phyloP scores from a whole-genome alignment of 1,140 invertebrate genomes.

The Schlechtendalia chinensis region DNA sequence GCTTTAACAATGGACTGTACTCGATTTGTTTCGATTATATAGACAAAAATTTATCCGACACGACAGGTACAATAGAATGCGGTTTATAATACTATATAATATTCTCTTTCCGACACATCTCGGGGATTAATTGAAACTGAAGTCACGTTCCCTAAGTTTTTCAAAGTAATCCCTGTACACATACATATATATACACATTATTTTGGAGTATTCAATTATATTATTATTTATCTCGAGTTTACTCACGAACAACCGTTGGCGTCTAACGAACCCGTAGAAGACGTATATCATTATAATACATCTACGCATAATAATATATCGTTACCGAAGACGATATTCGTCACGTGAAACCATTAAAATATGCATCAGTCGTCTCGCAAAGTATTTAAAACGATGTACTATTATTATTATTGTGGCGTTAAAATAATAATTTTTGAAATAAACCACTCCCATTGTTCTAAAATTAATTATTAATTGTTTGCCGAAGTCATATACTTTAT shows the following conservation, averaged over 20 bases:
- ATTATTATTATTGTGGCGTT: neutral
- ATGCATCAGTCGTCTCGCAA: too few species aligned
- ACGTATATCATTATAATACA: too few species aligned
- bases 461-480: slow-evolving; percentile 1
- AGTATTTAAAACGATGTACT: too few species aligned
- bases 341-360: too few species aligned
- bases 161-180: slow-evolving; percentile 10
- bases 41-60: slow-evolving; percentile 19
- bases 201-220: neutral
- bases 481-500: slow-evolving; percentile 2
- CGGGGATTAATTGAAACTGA: slow-evolving; percentile 26
- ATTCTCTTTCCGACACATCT: slow-evolving; percentile 11
- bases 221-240: slow-evolving; percentile 22
- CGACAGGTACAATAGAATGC: slow-evolving; percentile 15
- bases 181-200: too few species aligned
- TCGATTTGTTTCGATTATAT: too few species aligned
- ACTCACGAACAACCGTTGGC: neutral
- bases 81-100: too few species aligned
- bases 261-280: neutral
- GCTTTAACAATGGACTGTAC: too few species aligned
- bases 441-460: neutral
- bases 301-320: too few species aligned
- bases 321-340: too few species aligned
- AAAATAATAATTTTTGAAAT: neutral
- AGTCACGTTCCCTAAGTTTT: slow-evolving; percentile 23